Percentiles rank a stretch among this genome's conserved stretches.
Conservation (phyloP, 2,888 invertebrate species). For the Coenonympha glycerion region DNA sequence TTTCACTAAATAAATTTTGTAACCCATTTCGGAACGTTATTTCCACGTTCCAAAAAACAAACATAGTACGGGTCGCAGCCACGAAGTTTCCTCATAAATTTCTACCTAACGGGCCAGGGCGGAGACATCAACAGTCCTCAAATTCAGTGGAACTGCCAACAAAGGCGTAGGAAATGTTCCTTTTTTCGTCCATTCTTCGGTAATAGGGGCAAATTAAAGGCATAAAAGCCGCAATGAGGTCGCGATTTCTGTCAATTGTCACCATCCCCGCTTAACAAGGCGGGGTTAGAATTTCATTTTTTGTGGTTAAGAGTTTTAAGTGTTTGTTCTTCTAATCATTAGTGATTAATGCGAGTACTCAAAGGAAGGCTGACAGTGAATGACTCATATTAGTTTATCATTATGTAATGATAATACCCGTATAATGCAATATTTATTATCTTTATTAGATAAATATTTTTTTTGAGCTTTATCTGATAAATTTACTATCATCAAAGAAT, state of each 20-base stretch:
- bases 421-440: too few relatives aligned
- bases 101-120: conserved; percentile 19
- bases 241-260: conserved; percentile 56
- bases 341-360: too few relatives aligned
- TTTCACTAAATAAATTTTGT: conserved; percentile 12
- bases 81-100: conserved; percentile 27
- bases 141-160: conserved; percentile 50
- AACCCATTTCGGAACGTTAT: conserved; percentile 2
- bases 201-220: conserved; percentile 63
- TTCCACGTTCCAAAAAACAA: conserved; percentile 13
- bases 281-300: conserved; percentile 26
- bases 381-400: too few relatives aligned
- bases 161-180: conserved; percentile 50
- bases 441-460: too few relatives aligned
- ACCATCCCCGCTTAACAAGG: conserved; percentile 27
- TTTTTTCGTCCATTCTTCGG: conserved; percentile 43
- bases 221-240: conserved; percentile 62
- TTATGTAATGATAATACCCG: too few relatives aligned
- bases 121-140: conserved; percentile 38
- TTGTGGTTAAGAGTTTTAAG: not conserved
- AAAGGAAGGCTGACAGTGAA: too few relatives aligned
- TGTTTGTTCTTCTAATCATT: not conserved
- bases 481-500: too few relatives aligned
- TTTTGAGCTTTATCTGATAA: too few relatives aligned
- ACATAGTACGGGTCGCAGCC: conserved; percentile 18